A percentile compares a stretch with the other conserved stretches of the same genome.
Conservation (phyloP, 2,888 invertebrate species). For the Drosophila merina region DNA sequence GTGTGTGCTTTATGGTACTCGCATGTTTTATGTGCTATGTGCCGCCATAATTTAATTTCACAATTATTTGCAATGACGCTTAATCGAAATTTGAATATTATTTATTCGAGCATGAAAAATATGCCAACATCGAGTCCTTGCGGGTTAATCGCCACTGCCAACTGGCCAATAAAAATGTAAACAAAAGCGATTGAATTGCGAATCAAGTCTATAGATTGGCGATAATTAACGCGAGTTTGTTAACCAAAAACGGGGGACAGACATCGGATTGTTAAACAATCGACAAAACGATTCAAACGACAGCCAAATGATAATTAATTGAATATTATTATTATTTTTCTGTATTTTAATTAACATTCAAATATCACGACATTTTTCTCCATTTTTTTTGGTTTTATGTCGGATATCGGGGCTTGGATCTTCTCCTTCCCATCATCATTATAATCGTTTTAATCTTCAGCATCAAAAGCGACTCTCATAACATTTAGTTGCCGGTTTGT, state of each 20-base stretch:
- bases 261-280: conserved; percentile 46
- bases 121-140: conserved; percentile 8
- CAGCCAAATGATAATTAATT: conserved; percentile 73
- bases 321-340: conserved; percentile 52
- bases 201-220: conserved; percentile 61
- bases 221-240: conserved; percentile 65
- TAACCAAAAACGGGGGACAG: conserved; percentile 23
- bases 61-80: conserved; percentile 64
- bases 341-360: conserved; percentile 41
- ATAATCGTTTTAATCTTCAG: conserved; percentile 15
- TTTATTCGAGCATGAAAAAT: conserved; percentile 58
- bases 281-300: conserved; percentile 55
- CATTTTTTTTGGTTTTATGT: not conserved
- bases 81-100: conserved; percentile 53
- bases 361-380: conserved; percentile 25
- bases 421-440: conserved; percentile 3
- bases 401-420: not conserved
- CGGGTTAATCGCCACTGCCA: not conserved
- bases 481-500: conserved; percentile 26
- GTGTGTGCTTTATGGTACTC: conserved; percentile 9
- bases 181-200: conserved; percentile 57
- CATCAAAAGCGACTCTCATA: conserved; percentile 22
- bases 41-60: conserved; percentile 51
- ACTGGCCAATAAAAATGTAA: conserved; percentile 40
- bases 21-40: conserved; percentile 19